Evolutionary conservation across 2,797 vertebrate species (phyloP).

Genomic region (Xerus rutilus): DNA sequence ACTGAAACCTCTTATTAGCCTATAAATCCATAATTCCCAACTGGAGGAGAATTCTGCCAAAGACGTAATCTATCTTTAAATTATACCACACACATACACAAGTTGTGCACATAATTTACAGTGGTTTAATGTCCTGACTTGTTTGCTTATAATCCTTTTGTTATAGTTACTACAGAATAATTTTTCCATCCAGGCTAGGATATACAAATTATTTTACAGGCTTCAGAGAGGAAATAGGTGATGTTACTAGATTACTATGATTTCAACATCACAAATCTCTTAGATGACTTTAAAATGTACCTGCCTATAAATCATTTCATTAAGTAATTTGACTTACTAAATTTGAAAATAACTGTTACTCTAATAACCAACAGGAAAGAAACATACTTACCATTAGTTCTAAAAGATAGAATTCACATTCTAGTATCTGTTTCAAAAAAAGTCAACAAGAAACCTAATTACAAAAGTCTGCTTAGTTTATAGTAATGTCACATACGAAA

Average conservation of each 20-base stretch:
- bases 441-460: constrained; percentile 68
- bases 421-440: constrained; percentile 94
- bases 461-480: constrained; percentile 35
- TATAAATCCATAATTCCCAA: constrained; percentile 86
- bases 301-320: constrained; percentile 57
- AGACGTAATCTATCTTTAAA: constrained; percentile 85
- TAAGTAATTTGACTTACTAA: constrained; percentile 59
- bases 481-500: neutral
- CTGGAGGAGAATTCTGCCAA: constrained; percentile 85
- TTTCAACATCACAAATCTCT: constrained; percentile 59
- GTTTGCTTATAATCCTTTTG: constrained; percentile 62
- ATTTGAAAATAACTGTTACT: constrained; percentile 68
- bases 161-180: constrained; percentile 49
- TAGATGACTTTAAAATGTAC: constrained; percentile 56
- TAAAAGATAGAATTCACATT: constrained; percentile 99
- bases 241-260: constrained; percentile 28
- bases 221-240: constrained; percentile 57
- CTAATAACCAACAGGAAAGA: constrained; percentile 30
- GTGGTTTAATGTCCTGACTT: constrained; percentile 74
- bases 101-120: constrained; percentile 84
- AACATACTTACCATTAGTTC: constrained; percentile 96
- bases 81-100: constrained; percentile 80
- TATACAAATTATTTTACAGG: constrained; percentile 66
- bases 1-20: constrained; percentile 87
- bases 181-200: constrained; percentile 45